These are phyloP conservation scores for Antheraea assamensis DNA, from an alignment of 2,888 invertebrate species.

Conservation along the genomic window DNA sequence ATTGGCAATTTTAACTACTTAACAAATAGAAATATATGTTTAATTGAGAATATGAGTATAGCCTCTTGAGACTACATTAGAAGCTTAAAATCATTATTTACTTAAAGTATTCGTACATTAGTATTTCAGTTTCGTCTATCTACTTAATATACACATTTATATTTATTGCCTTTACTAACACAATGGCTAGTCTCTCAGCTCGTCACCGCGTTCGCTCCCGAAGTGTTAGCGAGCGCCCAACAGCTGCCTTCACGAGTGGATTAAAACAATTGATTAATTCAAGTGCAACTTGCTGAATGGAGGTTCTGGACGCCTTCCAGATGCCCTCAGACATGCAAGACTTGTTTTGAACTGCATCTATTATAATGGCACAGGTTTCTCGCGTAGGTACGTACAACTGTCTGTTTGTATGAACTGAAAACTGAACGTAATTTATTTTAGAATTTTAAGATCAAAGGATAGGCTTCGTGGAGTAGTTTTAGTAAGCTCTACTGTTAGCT, in stretches of 20 bases:
- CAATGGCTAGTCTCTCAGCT: conserved; percentile 28
- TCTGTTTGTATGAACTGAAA: background rate
- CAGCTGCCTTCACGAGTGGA: conserved; percentile 65
- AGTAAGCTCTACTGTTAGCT: background rate
- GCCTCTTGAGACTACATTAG: too few relatives aligned
- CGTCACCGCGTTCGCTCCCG: conserved; percentile 23
- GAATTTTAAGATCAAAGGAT: background rate
- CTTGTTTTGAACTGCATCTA: conserved; percentile 22
- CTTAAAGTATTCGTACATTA: too few relatives aligned
- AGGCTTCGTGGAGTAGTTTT: too few relatives aligned
- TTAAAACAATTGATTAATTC: conserved; percentile 78
- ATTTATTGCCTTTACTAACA: background rate
- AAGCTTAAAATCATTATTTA: too few relatives aligned
- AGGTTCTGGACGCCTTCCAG: conserved; percentile 61
- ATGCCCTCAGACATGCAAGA: conserved; percentile 40
- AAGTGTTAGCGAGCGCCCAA: conserved; percentile 52
- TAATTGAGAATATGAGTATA: too few relatives aligned
- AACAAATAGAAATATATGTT: too few relatives aligned
- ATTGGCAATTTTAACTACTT: too few relatives aligned
- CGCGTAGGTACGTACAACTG: background rate
- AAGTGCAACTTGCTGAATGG: conserved; percentile 67
- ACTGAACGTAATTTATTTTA: background rate
- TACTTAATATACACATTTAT: background rate
- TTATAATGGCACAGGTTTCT: conserved; percentile 1
- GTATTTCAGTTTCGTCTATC: too few relatives aligned